Evolutionary conservation across 2,113 vertebrate genomes (phyloP), one percentile per base, ranked within the genome.

Genomic region (Megaceryle maxima): DNA sequence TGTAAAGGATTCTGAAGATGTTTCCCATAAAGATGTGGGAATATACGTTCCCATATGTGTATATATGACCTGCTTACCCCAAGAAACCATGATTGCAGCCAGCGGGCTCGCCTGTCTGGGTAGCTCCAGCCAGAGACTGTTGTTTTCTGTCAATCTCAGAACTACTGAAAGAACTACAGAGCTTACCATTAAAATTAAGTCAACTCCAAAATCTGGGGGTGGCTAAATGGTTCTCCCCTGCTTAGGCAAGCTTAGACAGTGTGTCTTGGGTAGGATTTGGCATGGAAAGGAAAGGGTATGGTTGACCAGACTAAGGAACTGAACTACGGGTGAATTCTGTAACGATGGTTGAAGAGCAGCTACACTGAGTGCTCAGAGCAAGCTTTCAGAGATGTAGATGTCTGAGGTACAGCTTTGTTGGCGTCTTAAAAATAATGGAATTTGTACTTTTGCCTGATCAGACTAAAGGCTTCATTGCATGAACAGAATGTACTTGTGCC

Each of bases 251-350:
- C 9, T 22, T 13, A 21, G 10, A 29, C 31, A 24, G 21, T 1
- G 0, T 1, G 2, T 5, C 1, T 0, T 4, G 37, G 3, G 19
- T 55, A 1, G 62, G 51, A 33, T 67, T 53, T 29, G 51, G 28
- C 9, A 3, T 8, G n/a, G 16, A n/a, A 62, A 20, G 10, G 44
- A n/a, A 62, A 20, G 10, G 44, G 25, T 78, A 39, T 11, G 15
- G 25, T 1, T 67, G 50, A 62, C 22, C n/a, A 57, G 31, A 16
- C 12, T 5, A 3, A 21, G 15, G 46, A 5, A 31, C 25, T 46
- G 2, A 86, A 43, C 3, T 3, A 28, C 2, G 13, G 55, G 4
- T 5, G 44, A 55, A 26, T n/a, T 56, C 11, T 37, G 4, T 48
- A 8, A 4, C 0, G 0, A 9, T 20, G 39, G 29, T 33, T 88